These are phyloP conservation scores for Drosophila mayaguana DNA, from an alignment of 2,888 invertebrate genomes.

Conservation along the genomic window DNA sequence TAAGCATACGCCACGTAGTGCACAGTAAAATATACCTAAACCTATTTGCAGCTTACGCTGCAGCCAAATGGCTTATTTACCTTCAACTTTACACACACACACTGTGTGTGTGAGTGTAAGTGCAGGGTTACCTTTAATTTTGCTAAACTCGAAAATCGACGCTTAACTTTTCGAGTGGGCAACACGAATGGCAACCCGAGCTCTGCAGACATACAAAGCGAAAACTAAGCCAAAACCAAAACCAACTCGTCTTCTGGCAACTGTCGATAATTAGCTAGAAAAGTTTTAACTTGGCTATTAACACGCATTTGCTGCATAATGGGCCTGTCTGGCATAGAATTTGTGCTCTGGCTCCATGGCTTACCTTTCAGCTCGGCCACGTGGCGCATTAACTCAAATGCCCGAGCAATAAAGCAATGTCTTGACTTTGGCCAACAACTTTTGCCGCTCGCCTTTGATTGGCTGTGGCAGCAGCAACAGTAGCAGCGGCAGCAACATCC, in stretches of 20 bases:
- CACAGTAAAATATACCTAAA: conserved; percentile 18
- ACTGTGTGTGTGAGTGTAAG: neutral
- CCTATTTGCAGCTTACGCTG: conserved; percentile 19
- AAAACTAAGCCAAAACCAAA: conserved; percentile 39
- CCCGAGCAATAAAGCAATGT: conserved; percentile 53
- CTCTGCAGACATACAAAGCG: conserved; percentile 31
- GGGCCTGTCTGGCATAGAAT: conserved; percentile 67
- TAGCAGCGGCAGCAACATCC: conserved; percentile 18
- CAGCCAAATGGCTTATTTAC: conserved; percentile 44
- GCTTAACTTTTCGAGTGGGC: conserved; percentile 61
- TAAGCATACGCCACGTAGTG: conserved; percentile 43
- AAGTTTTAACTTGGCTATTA: conserved; percentile 73
- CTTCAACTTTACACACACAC: conserved; percentile 21
- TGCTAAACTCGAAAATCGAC: conserved; percentile 41
- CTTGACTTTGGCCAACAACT: conserved; percentile 46
- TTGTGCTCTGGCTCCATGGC: conserved; percentile 29
- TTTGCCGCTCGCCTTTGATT: conserved; percentile 56
- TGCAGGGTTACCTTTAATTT: conserved; percentile 30
- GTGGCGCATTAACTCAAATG: conserved; percentile 54
- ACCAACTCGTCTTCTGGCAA: conserved; percentile 44
- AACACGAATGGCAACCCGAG: conserved; percentile 26
- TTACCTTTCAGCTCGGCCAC: conserved; percentile 36
- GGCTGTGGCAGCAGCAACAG: conserved; percentile 9
- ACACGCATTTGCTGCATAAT: conserved; percentile 73
- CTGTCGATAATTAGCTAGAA: conserved; percentile 77